Evolutionary conservation across 1,140 invertebrate species (phyloP).

Genomic region (Megalonaias nervosa): DNA sequence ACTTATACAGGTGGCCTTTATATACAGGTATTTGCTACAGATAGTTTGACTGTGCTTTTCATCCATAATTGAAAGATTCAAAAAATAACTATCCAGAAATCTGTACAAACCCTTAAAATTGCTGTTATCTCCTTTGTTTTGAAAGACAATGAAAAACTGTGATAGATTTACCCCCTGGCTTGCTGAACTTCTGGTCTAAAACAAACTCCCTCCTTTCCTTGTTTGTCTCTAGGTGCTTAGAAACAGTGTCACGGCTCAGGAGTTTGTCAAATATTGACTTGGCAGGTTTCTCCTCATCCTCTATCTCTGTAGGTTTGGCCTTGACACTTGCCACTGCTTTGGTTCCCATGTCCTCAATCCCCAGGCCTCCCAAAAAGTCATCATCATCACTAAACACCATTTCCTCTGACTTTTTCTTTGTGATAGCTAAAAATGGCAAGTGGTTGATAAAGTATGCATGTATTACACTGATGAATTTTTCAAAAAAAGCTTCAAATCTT

Average conservation of each 20-base stretch:
- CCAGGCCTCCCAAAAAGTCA: slow-evolving; percentile 48
- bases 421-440: slow-evolving; percentile 7
- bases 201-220: slow-evolving; percentile 52
- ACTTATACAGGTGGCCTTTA: no score
- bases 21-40: no score
- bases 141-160: no score
- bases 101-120: no score
- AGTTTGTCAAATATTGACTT: slow-evolving; percentile 54
- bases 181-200: slow-evolving; percentile 48
- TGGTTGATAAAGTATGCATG: no score
- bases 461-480: no score
- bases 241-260: slow-evolving; percentile 47
- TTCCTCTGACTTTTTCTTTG: slow-evolving; percentile 49
- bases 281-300: slow-evolving; percentile 43
- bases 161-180: no score
- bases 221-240: slow-evolving; percentile 42
- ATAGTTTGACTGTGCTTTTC: no score
- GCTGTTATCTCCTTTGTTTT: no score
- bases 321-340: slow-evolving; percentile 25
- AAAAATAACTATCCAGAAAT: no score
- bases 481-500: no score
- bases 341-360: slow-evolving; percentile 38
- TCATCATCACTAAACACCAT: slow-evolving; percentile 55
- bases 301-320: slow-evolving; percentile 18
- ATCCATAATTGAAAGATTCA: no score